Conservation (phyloP, 2,888 invertebrate species). For the Oxytorus armatus region DNA sequence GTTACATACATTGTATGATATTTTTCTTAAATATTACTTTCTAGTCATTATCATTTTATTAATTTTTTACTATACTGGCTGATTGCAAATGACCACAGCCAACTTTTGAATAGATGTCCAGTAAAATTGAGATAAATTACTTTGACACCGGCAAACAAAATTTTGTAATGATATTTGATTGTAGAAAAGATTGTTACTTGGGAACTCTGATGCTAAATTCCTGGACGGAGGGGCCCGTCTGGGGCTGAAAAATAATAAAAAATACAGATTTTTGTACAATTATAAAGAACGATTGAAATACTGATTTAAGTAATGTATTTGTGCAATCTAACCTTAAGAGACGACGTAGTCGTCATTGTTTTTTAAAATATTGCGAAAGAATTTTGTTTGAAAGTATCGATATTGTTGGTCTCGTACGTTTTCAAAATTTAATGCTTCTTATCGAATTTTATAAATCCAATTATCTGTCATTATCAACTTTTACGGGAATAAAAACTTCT, state of each 20-base stretch:
- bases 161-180: neutral
- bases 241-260: conserved; percentile 60
- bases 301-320: conserved; percentile 3
- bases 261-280: neutral
- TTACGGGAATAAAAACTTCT: neutral
- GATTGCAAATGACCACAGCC: too few relatives aligned
- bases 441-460: too few relatives aligned
- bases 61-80: too few relatives aligned
- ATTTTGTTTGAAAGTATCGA: neutral
- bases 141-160: too few relatives aligned
- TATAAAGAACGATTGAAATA: neutral
- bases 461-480: too few relatives aligned
- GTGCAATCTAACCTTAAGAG: conserved; percentile 43
- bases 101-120: too few relatives aligned
- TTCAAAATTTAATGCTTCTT: neutral
- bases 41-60: too few relatives aligned
- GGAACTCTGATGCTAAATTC: conserved; percentile 94
- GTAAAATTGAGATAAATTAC: too few relatives aligned
- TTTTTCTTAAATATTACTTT: too few relatives aligned
- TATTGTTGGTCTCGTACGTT: neutral
- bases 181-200: conserved; percentile 86
- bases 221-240: conserved; percentile 86
- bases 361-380: neutral
- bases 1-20: too few relatives aligned
- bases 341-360: conserved; percentile 32